phyloP scores from a whole-genome alignment of 1,140 invertebrate species.

The Drosophila takahashii region DNA sequence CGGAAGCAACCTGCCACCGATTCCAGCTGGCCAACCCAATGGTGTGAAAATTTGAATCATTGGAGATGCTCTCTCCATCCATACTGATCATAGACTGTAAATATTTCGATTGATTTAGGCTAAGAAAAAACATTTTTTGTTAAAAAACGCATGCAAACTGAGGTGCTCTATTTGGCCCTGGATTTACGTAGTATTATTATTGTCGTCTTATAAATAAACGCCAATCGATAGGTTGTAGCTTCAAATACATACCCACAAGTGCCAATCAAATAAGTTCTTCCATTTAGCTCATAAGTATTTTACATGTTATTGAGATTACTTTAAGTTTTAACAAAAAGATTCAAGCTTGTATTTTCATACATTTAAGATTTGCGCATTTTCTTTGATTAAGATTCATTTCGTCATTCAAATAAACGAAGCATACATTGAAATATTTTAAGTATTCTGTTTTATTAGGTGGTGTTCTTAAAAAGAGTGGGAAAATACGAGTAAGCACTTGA shows the following conservation, averaged over 20 bases:
- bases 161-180: constrained; percentile 17
- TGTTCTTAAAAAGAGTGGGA: too few relatives aligned
- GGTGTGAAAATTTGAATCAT: constrained; percentile 55
- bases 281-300: constrained; percentile 42
- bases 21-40: constrained; percentile 29
- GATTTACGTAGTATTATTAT: constrained; percentile 57
- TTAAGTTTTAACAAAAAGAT: neutral
- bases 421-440: constrained; percentile 22
- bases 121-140: constrained; percentile 4
- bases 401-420: constrained; percentile 46
- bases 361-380: constrained; percentile 4
- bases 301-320: constrained; percentile 20
- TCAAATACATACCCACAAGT: constrained; percentile 57
- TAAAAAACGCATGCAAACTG: constrained; percentile 14
- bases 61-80: too few relatives aligned
- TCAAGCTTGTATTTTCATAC: neutral
- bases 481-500: too few relatives aligned
- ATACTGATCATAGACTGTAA: constrained; percentile 51
- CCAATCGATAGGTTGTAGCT: constrained; percentile 62
- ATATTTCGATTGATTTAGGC: constrained; percentile 29
- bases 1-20: neutral
- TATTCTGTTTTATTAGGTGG: neutral
- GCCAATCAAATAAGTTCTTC: constrained; percentile 76
- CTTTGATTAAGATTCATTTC: constrained; percentile 27
- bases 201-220: constrained; percentile 23